Conservation (phyloP, 2,113 vertebrate genomes). For the Gymnobelideus leadbeateri region DNA sequence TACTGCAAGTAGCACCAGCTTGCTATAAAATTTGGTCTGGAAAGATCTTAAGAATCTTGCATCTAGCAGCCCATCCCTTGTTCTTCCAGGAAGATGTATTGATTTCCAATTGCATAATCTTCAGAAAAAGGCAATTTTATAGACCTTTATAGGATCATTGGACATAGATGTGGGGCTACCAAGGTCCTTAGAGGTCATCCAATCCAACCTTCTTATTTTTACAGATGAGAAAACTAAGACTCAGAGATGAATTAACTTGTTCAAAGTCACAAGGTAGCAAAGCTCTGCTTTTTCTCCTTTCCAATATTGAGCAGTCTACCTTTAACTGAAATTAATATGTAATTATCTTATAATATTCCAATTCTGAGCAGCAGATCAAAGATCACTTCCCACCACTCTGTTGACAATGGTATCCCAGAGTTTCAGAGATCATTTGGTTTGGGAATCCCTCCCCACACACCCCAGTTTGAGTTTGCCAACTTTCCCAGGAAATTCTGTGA, state of each 20-base stretch:
- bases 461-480: not conserved
- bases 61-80: not conserved
- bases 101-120: constrained; percentile 1
- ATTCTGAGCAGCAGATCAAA: not conserved
- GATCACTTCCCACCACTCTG: not conserved
- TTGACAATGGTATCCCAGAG: not conserved
- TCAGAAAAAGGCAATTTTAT: not conserved
- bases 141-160: not conserved
- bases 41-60: not conserved
- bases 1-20: not conserved
- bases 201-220: not conserved
- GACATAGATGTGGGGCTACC: not conserved
- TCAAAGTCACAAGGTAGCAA: not conserved
- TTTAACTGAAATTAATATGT: constrained; percentile 5
- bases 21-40: not conserved
- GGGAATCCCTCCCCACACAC: not conserved
- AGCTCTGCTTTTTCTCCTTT: not conserved
- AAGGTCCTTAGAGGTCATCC: not conserved
- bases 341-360: not conserved
- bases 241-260: not conserved
- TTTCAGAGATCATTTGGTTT: not conserved
- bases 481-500: not conserved
- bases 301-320: constrained; percentile 18
- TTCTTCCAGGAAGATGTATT: not conserved
- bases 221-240: not conserved